phyloP scores from a whole-genome alignment of 2,888 invertebrate genomes.

The Polydrusus tereticollis region DNA sequence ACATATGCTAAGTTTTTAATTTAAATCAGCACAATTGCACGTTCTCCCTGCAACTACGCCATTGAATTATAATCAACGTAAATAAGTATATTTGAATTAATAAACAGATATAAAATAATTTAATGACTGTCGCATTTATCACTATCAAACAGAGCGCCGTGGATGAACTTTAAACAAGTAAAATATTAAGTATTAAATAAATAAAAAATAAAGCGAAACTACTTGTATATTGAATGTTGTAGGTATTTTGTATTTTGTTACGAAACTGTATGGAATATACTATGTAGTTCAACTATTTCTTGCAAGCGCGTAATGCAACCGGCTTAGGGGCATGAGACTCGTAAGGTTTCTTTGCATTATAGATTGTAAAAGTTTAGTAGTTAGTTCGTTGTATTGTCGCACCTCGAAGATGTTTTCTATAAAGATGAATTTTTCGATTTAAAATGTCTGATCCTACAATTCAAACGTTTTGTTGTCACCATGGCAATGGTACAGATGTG shows the following conservation, averaged over 20 bases:
- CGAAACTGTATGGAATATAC: background rate
- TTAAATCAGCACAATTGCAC: no score
- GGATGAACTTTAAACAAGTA: background rate
- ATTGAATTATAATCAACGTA: background rate
- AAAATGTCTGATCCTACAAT: slow-evolving; percentile 86
- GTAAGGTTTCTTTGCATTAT: slow-evolving; percentile 16
- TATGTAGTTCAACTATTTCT: background rate
- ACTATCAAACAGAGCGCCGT: background rate
- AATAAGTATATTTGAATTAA: background rate
- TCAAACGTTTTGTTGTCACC: slow-evolving; percentile 85
- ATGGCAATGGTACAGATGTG: slow-evolving; percentile 74
- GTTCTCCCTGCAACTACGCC: background rate
- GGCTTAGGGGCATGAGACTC: background rate
- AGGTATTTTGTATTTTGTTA: background rate
- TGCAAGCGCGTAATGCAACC: background rate
- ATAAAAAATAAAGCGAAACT: background rate
- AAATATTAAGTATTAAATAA: background rate
- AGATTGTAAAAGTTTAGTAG: background rate
- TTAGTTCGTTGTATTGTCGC: background rate
- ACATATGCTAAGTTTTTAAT: no score
- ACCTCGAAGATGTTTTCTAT: background rate
- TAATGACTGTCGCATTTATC: background rate
- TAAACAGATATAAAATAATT: background rate
- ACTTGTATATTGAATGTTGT: background rate
- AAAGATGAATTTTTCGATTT: background rate